phyloP scores from a whole-genome alignment of 2,888 invertebrate species.

The Entomobrya proxima region DNA sequence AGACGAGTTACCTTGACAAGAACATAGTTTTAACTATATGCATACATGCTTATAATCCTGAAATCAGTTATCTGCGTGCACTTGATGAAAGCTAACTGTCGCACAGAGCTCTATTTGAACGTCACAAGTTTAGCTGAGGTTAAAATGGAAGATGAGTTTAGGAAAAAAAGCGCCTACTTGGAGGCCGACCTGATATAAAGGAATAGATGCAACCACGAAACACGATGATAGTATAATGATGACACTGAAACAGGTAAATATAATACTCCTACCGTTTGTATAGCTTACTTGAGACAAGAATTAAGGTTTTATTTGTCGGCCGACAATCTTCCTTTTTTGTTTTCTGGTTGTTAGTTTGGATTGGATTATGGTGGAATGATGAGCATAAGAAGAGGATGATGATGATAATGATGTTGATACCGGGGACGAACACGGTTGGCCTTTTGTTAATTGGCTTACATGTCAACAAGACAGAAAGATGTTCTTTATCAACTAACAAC shows the following conservation, averaged over 20 bases:
- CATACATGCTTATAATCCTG: too few species aligned
- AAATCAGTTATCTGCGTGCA: not conserved
- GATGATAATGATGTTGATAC: conserved; percentile 62
- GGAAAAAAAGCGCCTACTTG: conserved; percentile 4
- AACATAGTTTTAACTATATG: too few species aligned
- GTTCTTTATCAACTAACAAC: conserved; percentile 72
- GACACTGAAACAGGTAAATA: conserved; percentile 25
- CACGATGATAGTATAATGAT: conserved; percentile 13
- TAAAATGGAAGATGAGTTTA: not conserved
- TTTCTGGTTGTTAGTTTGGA: conserved; percentile 26
- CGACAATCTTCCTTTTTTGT: conserved; percentile 2
- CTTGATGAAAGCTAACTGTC: conserved; percentile 31
- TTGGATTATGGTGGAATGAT: conserved; percentile 31
- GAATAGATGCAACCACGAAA: not conserved
- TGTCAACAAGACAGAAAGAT: conserved; percentile 72
- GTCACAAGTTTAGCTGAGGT: too few species aligned
- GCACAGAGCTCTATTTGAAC: not conserved
- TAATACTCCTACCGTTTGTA: not conserved
- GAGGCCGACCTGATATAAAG: conserved; percentile 23
- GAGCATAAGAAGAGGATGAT: conserved; percentile 25
- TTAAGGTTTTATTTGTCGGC: not conserved
- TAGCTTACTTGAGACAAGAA: not conserved
- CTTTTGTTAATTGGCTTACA: conserved; percentile 74
- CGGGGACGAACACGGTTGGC: conserved; percentile 59
- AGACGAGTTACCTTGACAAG: conserved; percentile 34